Evolutionary conservation across 2,113 vertebrate genomes (phyloP), one percentile per base, ranked within the genome.

Genomic region (Megalops atlanticus): DNA sequence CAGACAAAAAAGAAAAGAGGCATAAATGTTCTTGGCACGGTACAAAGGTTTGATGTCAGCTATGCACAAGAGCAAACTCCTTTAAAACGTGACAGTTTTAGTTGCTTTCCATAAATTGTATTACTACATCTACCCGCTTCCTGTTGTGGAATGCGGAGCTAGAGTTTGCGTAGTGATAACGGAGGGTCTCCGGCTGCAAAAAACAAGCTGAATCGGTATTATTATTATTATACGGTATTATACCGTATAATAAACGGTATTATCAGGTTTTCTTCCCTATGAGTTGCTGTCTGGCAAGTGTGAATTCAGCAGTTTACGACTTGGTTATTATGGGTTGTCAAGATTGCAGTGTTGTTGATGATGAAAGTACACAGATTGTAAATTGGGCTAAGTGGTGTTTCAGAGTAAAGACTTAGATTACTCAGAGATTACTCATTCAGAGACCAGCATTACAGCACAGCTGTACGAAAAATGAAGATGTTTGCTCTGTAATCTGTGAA

Each of bases 241-340:
- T 76, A n/a, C n/a, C n/a, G n/a, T n/a, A n/a, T n/a, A n/a, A n/a
- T n/a, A n/a, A n/a, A 58, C 64, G 31, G 68, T 18, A 41, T 41
- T 76, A 33, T 76, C 73, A 76, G 80, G 39, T 81, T 43, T 40
- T 76, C 54, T 76, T 81, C 14, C 14, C 54, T 43, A 27, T 40
- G 43, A 76, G 52, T 31, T n/a, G 12, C 39, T 76, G 39, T 11
- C 49, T 18, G 14, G 4, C 49, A 52, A 14, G 49, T 24, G 52
- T 58, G 52, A 58, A 58, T n/a, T 18, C 52, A 58, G 52, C 21
- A 4, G 18, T 58, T 58, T n/a, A 58, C n/a, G 52, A n/a, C 21
- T 58, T n/a, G 14, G 21, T 58, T n/a, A 58, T 58, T n/a, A 8
- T 8, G 21, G 21, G 52, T 18, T n/a, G 18, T 58, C n/a, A 4